phyloP scores from a whole-genome alignment of 2,888 invertebrate genomes.

The Caenorhabditis afra region DNA sequence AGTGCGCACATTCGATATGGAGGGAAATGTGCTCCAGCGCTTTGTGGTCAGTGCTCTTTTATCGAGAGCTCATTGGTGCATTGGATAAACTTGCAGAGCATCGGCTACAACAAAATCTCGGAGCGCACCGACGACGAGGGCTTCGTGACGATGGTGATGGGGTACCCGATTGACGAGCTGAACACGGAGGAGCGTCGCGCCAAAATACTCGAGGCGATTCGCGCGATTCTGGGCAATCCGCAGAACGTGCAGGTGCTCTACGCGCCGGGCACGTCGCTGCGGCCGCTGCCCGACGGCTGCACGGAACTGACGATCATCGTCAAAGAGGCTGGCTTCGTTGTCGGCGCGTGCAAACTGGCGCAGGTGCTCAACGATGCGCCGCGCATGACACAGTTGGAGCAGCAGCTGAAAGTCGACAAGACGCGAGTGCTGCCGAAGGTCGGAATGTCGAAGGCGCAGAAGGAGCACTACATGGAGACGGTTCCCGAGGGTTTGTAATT shows the following conservation, averaged over 20 bases:
- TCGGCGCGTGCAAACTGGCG: constrained; percentile 42
- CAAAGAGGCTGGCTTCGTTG: constrained; percentile 54
- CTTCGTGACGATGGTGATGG: constrained; percentile 89
- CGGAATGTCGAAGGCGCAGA: constrained; percentile 66
- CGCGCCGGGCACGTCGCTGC: constrained; percentile 86
- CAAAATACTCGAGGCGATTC: constrained; percentile 37
- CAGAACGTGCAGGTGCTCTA: constrained; percentile 86
- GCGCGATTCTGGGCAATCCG: constrained; percentile 85
- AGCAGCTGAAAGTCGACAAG: constrained; percentile 61
- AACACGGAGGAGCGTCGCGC: constrained; percentile 39
- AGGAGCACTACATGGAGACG: constrained; percentile 61
- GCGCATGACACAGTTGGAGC: constrained; percentile 62
- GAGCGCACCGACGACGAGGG: constrained; percentile 93
- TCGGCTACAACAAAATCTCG: constrained; percentile 92
- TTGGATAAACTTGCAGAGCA: constrained; percentile 84
- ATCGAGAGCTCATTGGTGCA: too few species aligned
- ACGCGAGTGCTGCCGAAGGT: constrained; percentile 54
- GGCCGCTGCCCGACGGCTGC: constrained; percentile 21
- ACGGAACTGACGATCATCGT: constrained; percentile 48
- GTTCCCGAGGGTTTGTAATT: constrained; percentile 62
- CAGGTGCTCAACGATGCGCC: constrained; percentile 53
- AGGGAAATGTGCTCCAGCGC: constrained; percentile 83
- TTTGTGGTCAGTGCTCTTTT: constrained; percentile 40
- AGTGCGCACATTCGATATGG: constrained; percentile 63
- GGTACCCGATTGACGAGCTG: constrained; percentile 84